phyloP scores from a whole-genome alignment of 23 tunicate genomes.

The Corella eumyota region DNA sequence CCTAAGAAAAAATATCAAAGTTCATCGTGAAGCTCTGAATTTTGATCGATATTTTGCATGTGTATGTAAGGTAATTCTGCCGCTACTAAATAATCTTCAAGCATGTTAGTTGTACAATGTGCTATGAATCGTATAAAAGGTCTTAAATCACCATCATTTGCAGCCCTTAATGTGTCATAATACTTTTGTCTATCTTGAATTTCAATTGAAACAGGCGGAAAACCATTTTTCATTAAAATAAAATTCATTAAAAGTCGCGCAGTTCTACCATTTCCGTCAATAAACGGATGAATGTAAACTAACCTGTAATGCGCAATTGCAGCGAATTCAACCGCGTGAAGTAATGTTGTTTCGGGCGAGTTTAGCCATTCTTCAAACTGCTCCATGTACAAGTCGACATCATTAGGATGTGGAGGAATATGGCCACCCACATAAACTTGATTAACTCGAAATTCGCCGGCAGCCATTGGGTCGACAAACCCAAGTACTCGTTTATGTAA shows the following conservation, averaged over 20 bases:
- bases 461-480: constrained; percentile 68
- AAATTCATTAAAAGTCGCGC: constrained; percentile 88
- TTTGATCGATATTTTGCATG: too few relatives aligned
- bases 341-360: constrained; percentile 22
- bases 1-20: too few relatives aligned
- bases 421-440: constrained; percentile 90
- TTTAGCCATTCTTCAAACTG: constrained; percentile 85
- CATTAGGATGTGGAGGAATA: constrained; percentile 85
- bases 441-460: constrained; percentile 74
- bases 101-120: constrained; percentile 43
- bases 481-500: constrained; percentile 86
- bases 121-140: constrained; percentile 89
- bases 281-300: constrained; percentile 91
- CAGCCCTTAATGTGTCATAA: constrained; percentile 66
- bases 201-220: constrained; percentile 85
- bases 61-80: constrained; percentile 55
- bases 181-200: constrained; percentile 76
- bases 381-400: constrained; percentile 70
- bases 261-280: constrained; percentile 97
- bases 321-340: constrained; percentile 89
- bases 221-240: constrained; percentile 81
- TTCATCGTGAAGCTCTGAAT: too few relatives aligned
- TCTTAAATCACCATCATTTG: constrained; percentile 80
- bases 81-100: constrained; percentile 61
- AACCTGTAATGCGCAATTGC: constrained; percentile 92